These are phyloP conservation scores for Tachina lurida DNA, from an alignment of 2,888 invertebrate genomes.

Conservation along the genomic window DNA sequence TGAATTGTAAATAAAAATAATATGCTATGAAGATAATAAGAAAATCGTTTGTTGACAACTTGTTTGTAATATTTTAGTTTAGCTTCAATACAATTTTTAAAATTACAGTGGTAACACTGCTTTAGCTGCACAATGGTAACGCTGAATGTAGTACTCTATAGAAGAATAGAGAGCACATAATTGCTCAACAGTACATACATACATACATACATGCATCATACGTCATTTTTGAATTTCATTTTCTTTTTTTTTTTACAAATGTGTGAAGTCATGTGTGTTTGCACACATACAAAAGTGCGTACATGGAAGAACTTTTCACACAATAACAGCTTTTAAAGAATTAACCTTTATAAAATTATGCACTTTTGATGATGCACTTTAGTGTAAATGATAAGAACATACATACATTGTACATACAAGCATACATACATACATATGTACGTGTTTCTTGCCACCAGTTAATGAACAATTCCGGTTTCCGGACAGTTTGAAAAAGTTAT, in stretches of 20 bases:
- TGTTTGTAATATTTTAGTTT: too few relatives aligned
- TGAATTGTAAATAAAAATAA: too few relatives aligned
- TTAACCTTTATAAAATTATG: slow-evolving; percentile 18
- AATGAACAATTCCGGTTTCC: too few relatives aligned
- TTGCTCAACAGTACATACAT: slow-evolving; percentile 50
- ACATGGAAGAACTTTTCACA: slow-evolving; percentile 40
- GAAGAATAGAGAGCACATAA: slow-evolving; percentile 26
- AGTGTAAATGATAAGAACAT: slow-evolving; percentile 18
- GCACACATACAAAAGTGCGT: slow-evolving; percentile 26
- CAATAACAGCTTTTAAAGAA: slow-evolving; percentile 57
- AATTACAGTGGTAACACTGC: too few relatives aligned
- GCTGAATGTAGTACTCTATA: too few relatives aligned
- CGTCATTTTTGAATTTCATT: slow-evolving; percentile 12
- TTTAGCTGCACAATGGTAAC: too few relatives aligned
- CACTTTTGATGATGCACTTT: slow-evolving; percentile 26
- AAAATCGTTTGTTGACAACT: too few relatives aligned
- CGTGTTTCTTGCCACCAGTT: too few relatives aligned
- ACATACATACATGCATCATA: slow-evolving; percentile 42
- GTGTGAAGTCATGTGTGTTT: slow-evolving; percentile 27
- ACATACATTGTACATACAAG: background rate
- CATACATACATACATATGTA: too few relatives aligned
- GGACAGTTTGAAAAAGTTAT: too few relatives aligned
- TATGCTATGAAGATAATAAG: too few relatives aligned
- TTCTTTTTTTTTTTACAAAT: slow-evolving; percentile 20
- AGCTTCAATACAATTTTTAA: too few relatives aligned